Evolutionary conservation across 2,888 invertebrate genomes (phyloP).

Genomic region (Lamellibrachia satsuma): DNA sequence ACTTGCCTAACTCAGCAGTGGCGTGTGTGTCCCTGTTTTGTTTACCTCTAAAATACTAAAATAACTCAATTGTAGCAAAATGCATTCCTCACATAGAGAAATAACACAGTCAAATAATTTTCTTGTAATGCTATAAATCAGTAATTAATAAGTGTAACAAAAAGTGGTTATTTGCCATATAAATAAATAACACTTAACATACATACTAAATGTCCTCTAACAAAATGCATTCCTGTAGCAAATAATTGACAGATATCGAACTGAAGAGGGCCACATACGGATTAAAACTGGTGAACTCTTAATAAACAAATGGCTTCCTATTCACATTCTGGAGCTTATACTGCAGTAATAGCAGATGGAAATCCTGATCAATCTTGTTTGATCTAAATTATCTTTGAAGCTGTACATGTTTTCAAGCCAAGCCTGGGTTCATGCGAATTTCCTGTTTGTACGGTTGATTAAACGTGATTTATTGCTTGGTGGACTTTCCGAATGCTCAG

Average conservation of each 20-base stretch:
- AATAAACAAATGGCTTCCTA: background rate
- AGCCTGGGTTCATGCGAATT: background rate
- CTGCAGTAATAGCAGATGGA: background rate
- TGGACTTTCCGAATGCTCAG: background rate
- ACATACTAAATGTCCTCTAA: background rate
- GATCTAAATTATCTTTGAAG: background rate
- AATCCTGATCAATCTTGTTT: background rate
- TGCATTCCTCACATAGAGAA: background rate
- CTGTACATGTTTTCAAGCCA: background rate
- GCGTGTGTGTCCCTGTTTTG: background rate
- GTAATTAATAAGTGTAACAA: no score
- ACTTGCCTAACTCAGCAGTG: background rate
- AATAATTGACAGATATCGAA: no score
- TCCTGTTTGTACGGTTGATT: background rate
- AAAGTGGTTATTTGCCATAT: no score
- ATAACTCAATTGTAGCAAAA: background rate
- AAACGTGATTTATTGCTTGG: background rate
- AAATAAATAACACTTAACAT: background rate
- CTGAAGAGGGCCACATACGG: background rate
- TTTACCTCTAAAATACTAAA: no score
- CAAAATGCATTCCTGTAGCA: no score
- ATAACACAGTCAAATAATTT: no score
- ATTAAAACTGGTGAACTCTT: background rate
- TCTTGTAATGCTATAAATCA: no score
- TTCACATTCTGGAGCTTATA: background rate